Evolutionary conservation across 2,113 vertebrate species (phyloP).

Genomic region (Eleginops maclovinus): DNA sequence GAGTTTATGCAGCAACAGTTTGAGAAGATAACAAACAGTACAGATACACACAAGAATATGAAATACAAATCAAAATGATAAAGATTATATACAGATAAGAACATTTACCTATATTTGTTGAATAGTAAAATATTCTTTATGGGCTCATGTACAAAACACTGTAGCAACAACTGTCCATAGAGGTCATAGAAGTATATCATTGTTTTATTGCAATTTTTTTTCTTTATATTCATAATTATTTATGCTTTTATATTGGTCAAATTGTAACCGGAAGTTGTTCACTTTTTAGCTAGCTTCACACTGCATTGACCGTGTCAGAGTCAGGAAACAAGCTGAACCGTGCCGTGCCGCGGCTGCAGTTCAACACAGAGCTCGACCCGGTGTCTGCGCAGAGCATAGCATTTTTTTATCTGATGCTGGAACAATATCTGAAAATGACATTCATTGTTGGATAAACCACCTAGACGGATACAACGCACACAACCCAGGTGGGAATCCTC

Average conservation of each 20-base stretch:
- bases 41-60: too few species aligned
- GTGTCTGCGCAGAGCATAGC: neutral
- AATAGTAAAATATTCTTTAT: neutral
- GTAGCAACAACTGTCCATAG: neutral
- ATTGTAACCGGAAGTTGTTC: rapidly evolving
- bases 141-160: neutral
- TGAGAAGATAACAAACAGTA: too few species aligned
- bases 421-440: rapidly evolving
- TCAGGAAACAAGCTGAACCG: constrained; percentile 52
- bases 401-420: constrained; percentile 22
- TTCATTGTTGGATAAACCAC: neutral
- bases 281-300: neutral
- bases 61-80: too few species aligned
- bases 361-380: constrained; percentile 16
- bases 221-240: too few species aligned
- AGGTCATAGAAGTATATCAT: too few species aligned
- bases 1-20: too few species aligned
- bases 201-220: too few species aligned
- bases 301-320: neutral
- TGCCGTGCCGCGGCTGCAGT: neutral
- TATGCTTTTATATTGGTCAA: constrained; percentile 43
- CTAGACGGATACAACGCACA: neutral
- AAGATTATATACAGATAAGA: too few species aligned
- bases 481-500: neutral
- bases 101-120: too few species aligned